These are phyloP conservation scores for Lepidothrix coronata DNA, from an alignment of 2,113 vertebrate genomes.

Conservation along the genomic window DNA sequence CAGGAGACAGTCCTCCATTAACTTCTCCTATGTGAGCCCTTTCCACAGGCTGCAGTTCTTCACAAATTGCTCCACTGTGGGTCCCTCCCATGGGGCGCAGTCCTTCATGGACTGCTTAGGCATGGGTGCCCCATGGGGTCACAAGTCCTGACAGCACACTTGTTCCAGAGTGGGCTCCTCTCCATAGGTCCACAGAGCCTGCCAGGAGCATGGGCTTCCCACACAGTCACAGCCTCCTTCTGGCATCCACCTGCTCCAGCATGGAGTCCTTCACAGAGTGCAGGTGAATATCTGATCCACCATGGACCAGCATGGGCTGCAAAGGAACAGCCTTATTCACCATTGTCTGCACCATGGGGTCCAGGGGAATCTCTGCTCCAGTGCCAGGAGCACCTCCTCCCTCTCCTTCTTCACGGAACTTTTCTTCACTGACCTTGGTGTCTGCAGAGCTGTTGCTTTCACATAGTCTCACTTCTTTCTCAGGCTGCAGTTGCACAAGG, in stretches of 20 bases:
- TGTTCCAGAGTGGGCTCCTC: not conserved
- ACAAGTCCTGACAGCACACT: not conserved
- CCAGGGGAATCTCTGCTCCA: not conserved
- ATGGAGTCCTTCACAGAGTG: not conserved
- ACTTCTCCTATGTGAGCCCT: not conserved
- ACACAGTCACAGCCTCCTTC: not conserved
- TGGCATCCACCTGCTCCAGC: not conserved
- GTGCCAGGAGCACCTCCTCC: not conserved
- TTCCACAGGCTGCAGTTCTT: not conserved
- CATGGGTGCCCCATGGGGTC: not conserved
- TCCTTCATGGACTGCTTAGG: not conserved
- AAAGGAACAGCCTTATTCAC: not conserved
- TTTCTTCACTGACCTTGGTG: not conserved
- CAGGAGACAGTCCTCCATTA: not conserved
- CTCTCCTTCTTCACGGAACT: not conserved
- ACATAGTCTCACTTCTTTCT: not conserved
- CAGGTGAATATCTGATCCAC: not conserved
- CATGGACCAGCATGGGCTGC: not conserved
- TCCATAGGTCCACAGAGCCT: not conserved
- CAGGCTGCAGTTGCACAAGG: not conserved
- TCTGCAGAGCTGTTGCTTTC: not conserved
- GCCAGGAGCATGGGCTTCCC: not conserved
- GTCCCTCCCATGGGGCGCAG: not conserved
- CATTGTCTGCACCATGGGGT: not conserved
- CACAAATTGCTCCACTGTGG: not conserved